Percentiles rank a stretch among this genome's conserved stretches.
These are phyloP conservation scores for Mionectes macconnelli DNA, from an alignment of 2,113 vertebrate genomes.

Conservation along the genomic window DNA sequence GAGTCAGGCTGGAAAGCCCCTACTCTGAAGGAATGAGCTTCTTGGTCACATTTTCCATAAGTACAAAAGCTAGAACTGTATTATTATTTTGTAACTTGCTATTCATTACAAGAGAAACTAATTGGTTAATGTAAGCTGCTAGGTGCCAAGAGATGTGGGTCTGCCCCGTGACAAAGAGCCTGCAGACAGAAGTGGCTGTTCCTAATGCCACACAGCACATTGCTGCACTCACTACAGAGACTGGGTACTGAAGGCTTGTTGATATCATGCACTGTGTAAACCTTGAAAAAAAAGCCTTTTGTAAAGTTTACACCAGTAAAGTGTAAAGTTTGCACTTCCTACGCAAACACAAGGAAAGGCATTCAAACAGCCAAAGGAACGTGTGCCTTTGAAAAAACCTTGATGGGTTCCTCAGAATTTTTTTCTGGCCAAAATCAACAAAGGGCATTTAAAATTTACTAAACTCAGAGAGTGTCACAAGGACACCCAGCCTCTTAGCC, in stretches of 20 bases:
- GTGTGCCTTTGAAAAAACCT: neutral
- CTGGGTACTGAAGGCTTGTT: neutral
- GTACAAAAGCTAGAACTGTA: neutral
- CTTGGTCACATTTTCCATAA: neutral
- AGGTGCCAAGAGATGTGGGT: neutral
- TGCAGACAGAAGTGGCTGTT: neutral
- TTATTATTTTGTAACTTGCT: neutral
- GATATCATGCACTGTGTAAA: neutral
- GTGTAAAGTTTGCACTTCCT: too few relatives aligned
- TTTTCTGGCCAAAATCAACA: neutral
- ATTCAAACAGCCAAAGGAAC: neutral
- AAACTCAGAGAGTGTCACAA: neutral
- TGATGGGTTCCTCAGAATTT: neutral
- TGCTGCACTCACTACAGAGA: rapidly evolving
- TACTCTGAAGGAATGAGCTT: neutral
- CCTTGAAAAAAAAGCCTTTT: neutral
- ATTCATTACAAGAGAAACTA: neutral
- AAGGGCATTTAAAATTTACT: neutral
- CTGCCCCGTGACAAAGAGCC: neutral
- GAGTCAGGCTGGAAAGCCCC: neutral
- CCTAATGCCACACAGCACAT: neutral
- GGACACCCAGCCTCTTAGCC: neutral
- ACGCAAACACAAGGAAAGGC: neutral
- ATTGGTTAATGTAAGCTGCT: neutral
- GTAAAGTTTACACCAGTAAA: neutral